A percentile compares a stretch with the other conserved stretches of the same genome.
Conservation (phyloP, 2,797 vertebrate genomes). For the Tapera naevia region DNA sequence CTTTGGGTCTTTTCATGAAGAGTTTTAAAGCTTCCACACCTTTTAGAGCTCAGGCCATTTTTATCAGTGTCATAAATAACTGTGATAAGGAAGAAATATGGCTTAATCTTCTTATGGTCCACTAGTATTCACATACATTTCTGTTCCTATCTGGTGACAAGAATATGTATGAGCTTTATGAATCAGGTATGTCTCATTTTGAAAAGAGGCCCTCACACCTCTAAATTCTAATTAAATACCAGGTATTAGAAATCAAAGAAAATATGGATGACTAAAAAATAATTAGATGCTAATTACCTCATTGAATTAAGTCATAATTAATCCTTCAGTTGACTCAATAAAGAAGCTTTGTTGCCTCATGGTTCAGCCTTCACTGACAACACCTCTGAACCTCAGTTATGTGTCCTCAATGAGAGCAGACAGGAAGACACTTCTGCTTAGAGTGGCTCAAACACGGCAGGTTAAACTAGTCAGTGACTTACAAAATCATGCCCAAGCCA, state of each 20-base stretch:
- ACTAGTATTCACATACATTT: neutral
- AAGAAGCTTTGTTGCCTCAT: neutral
- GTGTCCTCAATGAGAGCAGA: neutral
- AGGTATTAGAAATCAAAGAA: neutral
- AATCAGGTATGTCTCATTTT: neutral
- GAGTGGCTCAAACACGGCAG: neutral
- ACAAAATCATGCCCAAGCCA: neutral
- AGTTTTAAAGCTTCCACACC: neutral
- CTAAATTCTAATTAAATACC: neutral
- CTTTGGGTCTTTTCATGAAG: neutral
- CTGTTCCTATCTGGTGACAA: neutral
- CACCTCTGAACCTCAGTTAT: neutral
- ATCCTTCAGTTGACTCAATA: neutral
- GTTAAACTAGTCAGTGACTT: neutral
- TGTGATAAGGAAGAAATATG: neutral
- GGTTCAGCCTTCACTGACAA: neutral
- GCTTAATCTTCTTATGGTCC: neutral
- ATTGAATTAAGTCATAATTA: neutral
- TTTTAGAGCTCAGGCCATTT: neutral
- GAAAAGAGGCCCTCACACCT: neutral
- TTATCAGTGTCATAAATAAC: neutral
- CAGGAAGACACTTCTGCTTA: neutral
- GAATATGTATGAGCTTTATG: neutral
- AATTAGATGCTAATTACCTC: neutral
- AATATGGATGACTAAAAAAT: neutral